Percentiles rank a stretch among this genome's conserved stretches.
These are phyloP conservation scores for Brachionus paranguensis DNA, from an alignment of 1,140 invertebrate species.

Conservation along the genomic window DNA sequence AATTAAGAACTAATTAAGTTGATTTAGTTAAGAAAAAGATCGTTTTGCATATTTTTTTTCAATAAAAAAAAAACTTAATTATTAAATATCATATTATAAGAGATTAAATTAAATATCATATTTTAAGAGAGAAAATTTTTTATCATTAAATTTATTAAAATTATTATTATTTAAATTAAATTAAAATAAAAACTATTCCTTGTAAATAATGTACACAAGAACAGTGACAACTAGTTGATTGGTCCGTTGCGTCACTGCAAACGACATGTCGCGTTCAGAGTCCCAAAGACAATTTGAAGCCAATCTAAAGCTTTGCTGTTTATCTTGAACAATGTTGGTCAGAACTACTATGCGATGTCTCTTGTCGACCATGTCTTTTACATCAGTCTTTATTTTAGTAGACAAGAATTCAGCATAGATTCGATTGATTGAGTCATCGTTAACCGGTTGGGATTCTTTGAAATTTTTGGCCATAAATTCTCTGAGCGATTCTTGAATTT, in stretches of 20 bases:
- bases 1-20: too few relatives aligned
- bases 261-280: neutral
- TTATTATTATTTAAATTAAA: too few relatives aligned
- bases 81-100: too few relatives aligned
- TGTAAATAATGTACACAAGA: neutral
- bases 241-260: neutral
- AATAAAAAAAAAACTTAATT: too few relatives aligned
- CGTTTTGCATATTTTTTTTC: too few relatives aligned
- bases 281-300: neutral
- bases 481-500: neutral
- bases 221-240: neutral
- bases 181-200: neutral
- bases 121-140: too few relatives aligned
- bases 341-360: neutral
- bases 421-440: neutral
- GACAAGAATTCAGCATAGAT: neutral
- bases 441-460: neutral
- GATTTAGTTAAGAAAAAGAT: too few relatives aligned
- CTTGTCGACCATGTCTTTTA: neutral
- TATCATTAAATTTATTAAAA: neutral
- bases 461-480: neutral
- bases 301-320: neutral
- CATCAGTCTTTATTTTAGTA: neutral
- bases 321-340: neutral
- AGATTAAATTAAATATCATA: too few relatives aligned